Evolutionary conservation across 2,888 invertebrate genomes (phyloP).

Genomic region (Cancer borealis): DNA sequence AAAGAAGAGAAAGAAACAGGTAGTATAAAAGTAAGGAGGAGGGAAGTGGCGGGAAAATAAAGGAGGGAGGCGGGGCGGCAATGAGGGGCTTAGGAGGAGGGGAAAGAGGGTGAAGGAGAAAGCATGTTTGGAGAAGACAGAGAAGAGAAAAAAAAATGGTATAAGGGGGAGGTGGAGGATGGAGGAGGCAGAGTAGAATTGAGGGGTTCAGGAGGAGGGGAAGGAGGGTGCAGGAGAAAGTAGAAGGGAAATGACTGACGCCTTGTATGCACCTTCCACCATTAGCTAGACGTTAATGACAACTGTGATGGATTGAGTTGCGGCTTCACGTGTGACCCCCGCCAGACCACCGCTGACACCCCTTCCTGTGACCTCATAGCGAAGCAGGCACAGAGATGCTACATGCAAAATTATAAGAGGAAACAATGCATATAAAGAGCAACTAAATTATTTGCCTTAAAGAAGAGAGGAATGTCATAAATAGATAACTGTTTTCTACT

Average conservation of each 20-base stretch:
- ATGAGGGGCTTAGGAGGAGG: not conserved
- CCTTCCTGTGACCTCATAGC: not conserved
- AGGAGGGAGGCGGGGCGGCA: not conserved
- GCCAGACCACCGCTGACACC: not conserved
- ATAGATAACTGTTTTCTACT: not conserved
- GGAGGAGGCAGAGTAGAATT: not conserved
- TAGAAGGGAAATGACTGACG: not conserved
- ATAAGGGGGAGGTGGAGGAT: not conserved
- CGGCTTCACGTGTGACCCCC: conserved; percentile 50
- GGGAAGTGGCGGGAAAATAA: not conserved
- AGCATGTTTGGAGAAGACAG: not conserved
- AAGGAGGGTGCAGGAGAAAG: conserved; percentile 7
- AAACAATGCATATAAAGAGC: not conserved
- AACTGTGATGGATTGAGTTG: conserved; percentile 48
- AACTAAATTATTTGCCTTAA: not conserved
- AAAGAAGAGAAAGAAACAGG: conserved; percentile 8
- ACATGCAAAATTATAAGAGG: not conserved
- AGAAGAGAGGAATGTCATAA: not conserved
- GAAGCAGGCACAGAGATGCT: not conserved
- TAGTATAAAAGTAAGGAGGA: not conserved
- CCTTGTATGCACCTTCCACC: conserved; percentile 63
- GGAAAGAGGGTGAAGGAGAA: not conserved
- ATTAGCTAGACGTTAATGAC: conserved; percentile 68
- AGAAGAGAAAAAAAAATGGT: not conserved
- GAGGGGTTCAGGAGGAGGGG: not conserved